A percentile compares a stretch with the other conserved stretches of the same genome.
Evolutionary conservation across 2,797 vertebrate genomes (phyloP).

Genomic region (Varecia variegata): DNA sequence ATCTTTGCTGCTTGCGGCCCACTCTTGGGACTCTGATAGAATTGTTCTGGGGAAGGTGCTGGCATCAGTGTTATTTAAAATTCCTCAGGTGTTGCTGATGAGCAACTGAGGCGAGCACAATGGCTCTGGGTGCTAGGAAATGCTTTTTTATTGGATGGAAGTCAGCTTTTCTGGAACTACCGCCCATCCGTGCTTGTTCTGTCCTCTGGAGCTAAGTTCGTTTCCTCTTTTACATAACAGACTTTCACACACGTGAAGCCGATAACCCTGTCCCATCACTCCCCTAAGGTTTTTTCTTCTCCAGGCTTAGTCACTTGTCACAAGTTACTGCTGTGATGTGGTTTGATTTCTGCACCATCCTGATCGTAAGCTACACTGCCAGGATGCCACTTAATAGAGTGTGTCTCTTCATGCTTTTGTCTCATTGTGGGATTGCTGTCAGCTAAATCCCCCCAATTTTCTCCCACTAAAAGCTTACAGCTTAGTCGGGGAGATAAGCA

Average conservation of each 20-base stretch:
- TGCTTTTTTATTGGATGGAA: neutral
- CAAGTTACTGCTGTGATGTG: neutral
- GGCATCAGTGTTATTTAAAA: neutral
- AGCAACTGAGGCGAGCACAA: neutral
- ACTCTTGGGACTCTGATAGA: neutral
- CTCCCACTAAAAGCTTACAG: slow-evolving; percentile 22
- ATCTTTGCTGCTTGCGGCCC: neutral
- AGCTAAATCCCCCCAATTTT: slow-evolving; percentile 32
- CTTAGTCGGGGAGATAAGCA: neutral
- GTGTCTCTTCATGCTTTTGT: slow-evolving; percentile 6
- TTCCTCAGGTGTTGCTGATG: neutral
- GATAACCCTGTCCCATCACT: neutral
- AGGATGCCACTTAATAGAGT: neutral
- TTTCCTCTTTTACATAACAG: neutral
- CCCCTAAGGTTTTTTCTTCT: neutral
- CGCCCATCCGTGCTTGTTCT: accelerated
- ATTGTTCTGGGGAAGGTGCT: neutral
- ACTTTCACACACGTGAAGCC: neutral
- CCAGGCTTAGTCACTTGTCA: neutral
- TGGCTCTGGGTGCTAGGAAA: neutral
- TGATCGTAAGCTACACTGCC: neutral
- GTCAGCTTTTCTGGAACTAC: neutral
- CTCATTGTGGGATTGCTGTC: slow-evolving; percentile 3
- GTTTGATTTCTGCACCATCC: neutral
- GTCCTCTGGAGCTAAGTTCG: neutral